Base-by-base conservation (phyloP, 2,113 vertebrate genomes). In the Hucho hucho region DNA sequence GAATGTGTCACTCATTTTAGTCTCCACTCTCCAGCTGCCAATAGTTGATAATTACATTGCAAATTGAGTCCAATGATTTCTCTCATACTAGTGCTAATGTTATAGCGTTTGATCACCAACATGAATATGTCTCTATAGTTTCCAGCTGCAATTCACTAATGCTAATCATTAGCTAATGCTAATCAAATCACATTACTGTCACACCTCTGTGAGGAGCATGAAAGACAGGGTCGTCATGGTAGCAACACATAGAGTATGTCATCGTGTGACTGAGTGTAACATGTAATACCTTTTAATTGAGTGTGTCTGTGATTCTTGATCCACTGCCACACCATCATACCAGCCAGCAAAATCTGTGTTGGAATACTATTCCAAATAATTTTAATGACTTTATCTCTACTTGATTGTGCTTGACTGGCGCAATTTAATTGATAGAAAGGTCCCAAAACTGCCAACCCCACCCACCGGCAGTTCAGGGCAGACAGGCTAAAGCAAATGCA, bases 121-220 rank as follows among this genome's bases (percentile, higher is more conserved):
- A 25, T 25, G 22, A 69, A 69, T 11, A 20, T 46, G 66, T n/a
- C 25, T 14, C 64, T 28, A 16, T 28, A 26, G 24, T 18, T 12
- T 26, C 25, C 64, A 3, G 24, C 22, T 22, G 59, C 9, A n/a
- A n/a, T 63, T 25, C 24, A 25, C 24, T 63, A 25, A 63, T 61
- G 58, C 58, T 63, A 22, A 63, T 63, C 64, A 26, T 65, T 65
- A 13, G 12, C 12, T 12, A 26, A 26, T 14, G 64, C 24, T 24
- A 65, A 65, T 65, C 64, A 65, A 65, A 65, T 65, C 25, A 28
- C 6, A 25, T 64, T 64, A 9, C 59, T 61, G 70, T 37, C 28
- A 56, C 14, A 56, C 58, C 59, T 13, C n/a, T 46, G 71, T 59
- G 59, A 59, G 47, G 59, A 32, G 59, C 20, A 63, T n/a, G 59